A percentile compares a stretch with the other conserved stretches of the same genome.
Evolutionary conservation across 2,113 vertebrate species (phyloP).

Genomic region (Gadus chalcogrammus): DNA sequence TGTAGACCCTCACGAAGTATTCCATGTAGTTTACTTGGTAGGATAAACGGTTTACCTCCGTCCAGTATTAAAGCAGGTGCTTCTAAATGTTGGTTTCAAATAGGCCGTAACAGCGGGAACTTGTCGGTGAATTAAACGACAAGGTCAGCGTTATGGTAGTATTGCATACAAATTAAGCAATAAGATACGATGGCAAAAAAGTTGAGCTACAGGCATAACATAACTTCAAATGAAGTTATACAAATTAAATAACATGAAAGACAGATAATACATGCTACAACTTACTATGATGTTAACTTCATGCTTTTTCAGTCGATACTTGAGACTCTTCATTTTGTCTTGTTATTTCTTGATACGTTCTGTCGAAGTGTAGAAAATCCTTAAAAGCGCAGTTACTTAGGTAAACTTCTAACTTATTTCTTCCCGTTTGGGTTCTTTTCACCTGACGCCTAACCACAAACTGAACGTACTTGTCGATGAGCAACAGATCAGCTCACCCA

Average conservation of each 20-base stretch:
- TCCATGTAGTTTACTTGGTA: too few relatives aligned
- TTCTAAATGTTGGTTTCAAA: neutral
- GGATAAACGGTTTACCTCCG: neutral
- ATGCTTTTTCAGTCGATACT: constrained; percentile 86
- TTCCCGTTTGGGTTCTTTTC: constrained; percentile 60
- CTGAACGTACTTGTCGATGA: constrained; percentile 30
- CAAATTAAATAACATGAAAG: neutral
- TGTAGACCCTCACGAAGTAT: too few relatives aligned
- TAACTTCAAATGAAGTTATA: neutral
- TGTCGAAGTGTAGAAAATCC: neutral
- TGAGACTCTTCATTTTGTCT: constrained; percentile 86
- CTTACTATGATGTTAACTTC: constrained; percentile 82
- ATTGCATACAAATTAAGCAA: neutral
- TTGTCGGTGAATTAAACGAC: neutral
- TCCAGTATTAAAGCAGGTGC: neutral
- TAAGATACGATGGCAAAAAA: neutral
- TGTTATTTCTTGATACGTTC: neutral
- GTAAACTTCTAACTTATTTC: constrained; percentile 39
- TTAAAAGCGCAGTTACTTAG: constrained; percentile 7
- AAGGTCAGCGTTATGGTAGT: neutral
- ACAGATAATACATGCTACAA: constrained; percentile 16
- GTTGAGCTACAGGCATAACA: neutral
- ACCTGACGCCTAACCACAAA: constrained; percentile 72
- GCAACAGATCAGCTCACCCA: constrained; percentile 33
- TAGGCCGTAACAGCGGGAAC: neutral